These are phyloP conservation scores for Salvelinus sp. DNA, from an alignment of 2,113 vertebrate genomes.

Conservation along the genomic window DNA sequence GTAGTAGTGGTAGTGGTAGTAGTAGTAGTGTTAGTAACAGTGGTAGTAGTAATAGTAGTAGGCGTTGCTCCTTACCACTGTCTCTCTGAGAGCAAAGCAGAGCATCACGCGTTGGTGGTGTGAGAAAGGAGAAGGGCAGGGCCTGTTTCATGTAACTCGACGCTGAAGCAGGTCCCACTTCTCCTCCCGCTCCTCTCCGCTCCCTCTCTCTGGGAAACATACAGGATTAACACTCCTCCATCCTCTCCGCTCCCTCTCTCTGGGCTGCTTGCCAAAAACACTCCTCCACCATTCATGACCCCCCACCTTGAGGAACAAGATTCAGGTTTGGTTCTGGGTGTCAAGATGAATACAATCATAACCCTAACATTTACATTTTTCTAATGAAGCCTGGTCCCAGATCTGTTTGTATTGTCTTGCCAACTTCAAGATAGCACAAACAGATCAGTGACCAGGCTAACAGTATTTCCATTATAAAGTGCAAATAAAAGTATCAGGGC, in stretches of 20 bases:
- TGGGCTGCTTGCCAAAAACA: slow-evolving; percentile 46
- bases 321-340: neutral
- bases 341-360: neutral
- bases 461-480: neutral
- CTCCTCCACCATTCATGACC: slow-evolving; percentile 7
- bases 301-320: neutral
- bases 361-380: too few relatives aligned
- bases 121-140: slow-evolving; percentile 42
- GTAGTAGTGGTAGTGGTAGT: too few relatives aligned
- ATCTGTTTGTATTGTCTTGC: too few relatives aligned
- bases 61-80: neutral
- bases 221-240: too few relatives aligned
- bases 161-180: slow-evolving; percentile 50
- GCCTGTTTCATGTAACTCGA: slow-evolving; percentile 54
- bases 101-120: slow-evolving; percentile 45
- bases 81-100: slow-evolving; percentile 17
- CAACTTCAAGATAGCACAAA: too few relatives aligned
- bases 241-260: too few relatives aligned
- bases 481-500: slow-evolving; percentile 14
- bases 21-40: neutral
- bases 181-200: neutral
- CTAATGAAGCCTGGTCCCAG: too few relatives aligned
- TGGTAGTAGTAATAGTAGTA: neutral
- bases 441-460: neutral
- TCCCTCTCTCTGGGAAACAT: neutral